Conservation (phyloP, 2,797 vertebrate genomes). For the Acanthiza pusilla region DNA sequence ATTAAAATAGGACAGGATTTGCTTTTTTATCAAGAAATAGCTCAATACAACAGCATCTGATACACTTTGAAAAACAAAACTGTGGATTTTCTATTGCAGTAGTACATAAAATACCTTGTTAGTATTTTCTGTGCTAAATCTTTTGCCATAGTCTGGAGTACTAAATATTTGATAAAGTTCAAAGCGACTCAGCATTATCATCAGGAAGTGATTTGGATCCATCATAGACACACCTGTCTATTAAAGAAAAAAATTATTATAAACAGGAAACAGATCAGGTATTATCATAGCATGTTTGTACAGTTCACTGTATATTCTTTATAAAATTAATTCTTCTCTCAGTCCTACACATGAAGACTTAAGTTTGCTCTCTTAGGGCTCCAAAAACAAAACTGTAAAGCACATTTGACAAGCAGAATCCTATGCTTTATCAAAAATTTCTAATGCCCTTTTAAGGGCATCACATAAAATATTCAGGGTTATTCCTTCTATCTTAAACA, state of each 20-base stretch:
- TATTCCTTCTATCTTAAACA: background rate
- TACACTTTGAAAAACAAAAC: background rate
- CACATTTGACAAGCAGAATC: background rate
- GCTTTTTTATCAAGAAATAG: background rate
- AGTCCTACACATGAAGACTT: background rate
- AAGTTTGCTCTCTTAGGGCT: background rate
- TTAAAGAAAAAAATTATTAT: conserved; percentile 29
- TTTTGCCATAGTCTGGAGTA: conserved; percentile 87
- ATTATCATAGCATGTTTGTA: background rate
- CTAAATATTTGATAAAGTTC: conserved; percentile 95
- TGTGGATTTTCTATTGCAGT: background rate
- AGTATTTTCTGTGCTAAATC: conserved; percentile 84
- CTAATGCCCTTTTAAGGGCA: background rate
- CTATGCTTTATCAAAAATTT: background rate
- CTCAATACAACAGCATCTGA: background rate
- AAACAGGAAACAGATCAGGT: background rate
- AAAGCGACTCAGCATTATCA: conserved; percentile 94
- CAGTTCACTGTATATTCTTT: background rate
- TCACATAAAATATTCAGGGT: background rate
- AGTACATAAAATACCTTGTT: conserved; percentile 83
- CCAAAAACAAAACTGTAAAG: background rate
- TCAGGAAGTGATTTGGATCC: conserved; percentile 98
- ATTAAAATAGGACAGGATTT: background rate
- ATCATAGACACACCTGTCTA: conserved; percentile 97
- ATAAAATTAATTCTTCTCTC: background rate